phyloP scores from a whole-genome alignment of 2,797 vertebrate genomes.

The Pseudomugil tenellus region DNA sequence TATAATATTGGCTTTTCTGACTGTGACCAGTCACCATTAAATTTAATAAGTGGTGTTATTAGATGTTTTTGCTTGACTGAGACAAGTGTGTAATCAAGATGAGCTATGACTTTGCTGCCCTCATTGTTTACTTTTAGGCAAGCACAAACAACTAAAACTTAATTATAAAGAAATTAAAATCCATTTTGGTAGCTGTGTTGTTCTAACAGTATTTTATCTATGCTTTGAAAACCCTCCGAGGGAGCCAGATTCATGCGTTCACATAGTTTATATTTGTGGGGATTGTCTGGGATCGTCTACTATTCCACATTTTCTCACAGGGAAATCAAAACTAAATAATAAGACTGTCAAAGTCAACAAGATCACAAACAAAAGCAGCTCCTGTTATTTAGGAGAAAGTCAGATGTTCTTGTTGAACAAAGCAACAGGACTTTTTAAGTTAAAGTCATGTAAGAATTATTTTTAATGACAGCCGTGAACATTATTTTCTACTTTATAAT shows the following conservation, averaged over 20 bases:
- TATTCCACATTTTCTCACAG: background rate
- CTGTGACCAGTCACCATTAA: background rate
- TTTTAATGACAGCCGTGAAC: constrained; percentile 51
- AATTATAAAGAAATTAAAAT: background rate
- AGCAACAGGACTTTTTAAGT: constrained; percentile 28
- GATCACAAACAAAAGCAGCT: constrained; percentile 19
- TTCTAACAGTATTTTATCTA: background rate
- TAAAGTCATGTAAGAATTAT: constrained; percentile 48
- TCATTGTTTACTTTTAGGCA: background rate
- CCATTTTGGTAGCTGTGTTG: background rate
- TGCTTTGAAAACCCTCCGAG: background rate
- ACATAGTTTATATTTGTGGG: background rate
- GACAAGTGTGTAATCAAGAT: constrained; percentile 18
- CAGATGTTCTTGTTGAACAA: constrained; percentile 29
- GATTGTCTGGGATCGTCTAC: background rate
- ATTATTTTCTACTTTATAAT: constrained; percentile 48
- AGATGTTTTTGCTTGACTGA: constrained; percentile 12
- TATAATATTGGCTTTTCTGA: background rate
- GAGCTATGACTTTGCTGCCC: constrained; percentile 2
- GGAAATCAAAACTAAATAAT: constrained; percentile 1
- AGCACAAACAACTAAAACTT: constrained; percentile 1
- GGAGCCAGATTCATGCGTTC: constrained; percentile 7
- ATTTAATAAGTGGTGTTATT: background rate
- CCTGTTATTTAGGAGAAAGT: constrained; percentile 14
- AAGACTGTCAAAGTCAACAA: background rate